These are phyloP conservation scores for Unio pictorum DNA, from an alignment of 2,888 invertebrate genomes.

Conservation along the genomic window DNA sequence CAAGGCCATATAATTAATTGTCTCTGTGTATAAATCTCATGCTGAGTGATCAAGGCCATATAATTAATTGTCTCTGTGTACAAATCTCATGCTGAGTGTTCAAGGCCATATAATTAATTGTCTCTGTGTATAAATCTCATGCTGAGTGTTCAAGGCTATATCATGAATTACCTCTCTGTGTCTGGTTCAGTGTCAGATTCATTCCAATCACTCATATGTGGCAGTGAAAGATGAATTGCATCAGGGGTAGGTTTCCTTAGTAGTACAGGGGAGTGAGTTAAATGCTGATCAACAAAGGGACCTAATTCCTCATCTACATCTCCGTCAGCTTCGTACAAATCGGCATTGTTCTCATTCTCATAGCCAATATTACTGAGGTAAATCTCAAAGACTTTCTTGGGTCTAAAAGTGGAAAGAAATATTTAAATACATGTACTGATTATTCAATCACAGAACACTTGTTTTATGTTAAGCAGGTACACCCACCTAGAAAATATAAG, in stretches of 20 bases:
- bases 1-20: not conserved
- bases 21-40: constrained; percentile 11
- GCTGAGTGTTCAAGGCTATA: not conserved
- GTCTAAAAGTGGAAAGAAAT: constrained; percentile 7
- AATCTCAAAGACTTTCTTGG: constrained; percentile 32
- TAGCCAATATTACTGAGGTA: constrained; percentile 26
- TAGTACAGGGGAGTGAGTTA: constrained; percentile 9
- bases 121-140: constrained; percentile 28
- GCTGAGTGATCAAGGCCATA: not conserved
- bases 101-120: constrained; percentile 2
- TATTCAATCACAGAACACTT: too few relatives aligned
- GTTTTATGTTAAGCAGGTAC: too few relatives aligned
- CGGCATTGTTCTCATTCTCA: constrained; percentile 13
- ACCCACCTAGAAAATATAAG: too few relatives aligned
- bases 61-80: constrained; percentile 34
- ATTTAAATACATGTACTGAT: not conserved
- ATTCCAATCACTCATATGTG: constrained; percentile 37
- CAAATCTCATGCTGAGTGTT: not conserved
- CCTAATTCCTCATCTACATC: constrained; percentile 20
- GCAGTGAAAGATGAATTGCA: constrained; percentile 31
- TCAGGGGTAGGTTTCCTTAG: constrained; percentile 26
- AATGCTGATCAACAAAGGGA: not conserved
- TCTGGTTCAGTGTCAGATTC: constrained; percentile 40
- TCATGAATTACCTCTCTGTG: constrained; percentile 38
- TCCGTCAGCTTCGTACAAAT: constrained; percentile 20